Evolutionary conservation across 2,797 vertebrate species (phyloP).

Genomic region (Cuculus canorus): DNA sequence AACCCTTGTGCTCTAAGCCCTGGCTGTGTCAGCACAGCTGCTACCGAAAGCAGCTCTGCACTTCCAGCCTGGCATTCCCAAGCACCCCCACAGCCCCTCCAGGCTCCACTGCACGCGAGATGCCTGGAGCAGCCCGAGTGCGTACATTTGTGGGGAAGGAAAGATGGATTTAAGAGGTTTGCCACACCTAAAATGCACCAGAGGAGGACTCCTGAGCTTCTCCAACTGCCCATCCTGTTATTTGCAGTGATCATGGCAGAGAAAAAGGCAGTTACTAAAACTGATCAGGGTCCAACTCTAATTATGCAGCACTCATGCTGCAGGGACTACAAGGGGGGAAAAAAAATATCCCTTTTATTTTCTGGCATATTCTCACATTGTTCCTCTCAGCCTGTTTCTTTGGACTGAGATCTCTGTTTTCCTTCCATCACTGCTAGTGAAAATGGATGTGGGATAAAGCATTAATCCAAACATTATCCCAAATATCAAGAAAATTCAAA

Average conservation of each 20-base stretch:
- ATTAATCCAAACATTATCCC: conserved; percentile 21
- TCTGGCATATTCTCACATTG: not conserved
- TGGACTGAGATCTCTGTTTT: not conserved
- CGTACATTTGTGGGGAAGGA: rapidly evolving
- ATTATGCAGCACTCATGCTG: not conserved
- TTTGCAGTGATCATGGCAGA: not conserved
- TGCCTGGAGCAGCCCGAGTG: not conserved
- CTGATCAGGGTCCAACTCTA: not conserved
- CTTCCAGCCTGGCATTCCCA: not conserved
- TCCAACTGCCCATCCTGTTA: not conserved
- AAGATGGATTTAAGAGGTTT: not conserved
- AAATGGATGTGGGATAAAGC: not conserved
- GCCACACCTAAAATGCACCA: not conserved
- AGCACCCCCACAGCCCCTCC: not conserved
- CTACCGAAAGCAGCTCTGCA: not conserved
- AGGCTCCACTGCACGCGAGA: rapidly evolving
- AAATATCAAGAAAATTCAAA: conserved; percentile 9
- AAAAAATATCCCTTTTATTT: not conserved
- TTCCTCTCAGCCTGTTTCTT: not conserved
- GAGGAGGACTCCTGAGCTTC: not conserved
- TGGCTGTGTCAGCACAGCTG: too few species aligned
- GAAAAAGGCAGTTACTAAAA: not conserved
- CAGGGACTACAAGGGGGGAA: not conserved
- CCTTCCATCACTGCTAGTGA: not conserved
- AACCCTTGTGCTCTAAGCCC: rapidly evolving